Conservation (phyloP, 2,888 invertebrate genomes). For the Parasteatoda lunata region DNA sequence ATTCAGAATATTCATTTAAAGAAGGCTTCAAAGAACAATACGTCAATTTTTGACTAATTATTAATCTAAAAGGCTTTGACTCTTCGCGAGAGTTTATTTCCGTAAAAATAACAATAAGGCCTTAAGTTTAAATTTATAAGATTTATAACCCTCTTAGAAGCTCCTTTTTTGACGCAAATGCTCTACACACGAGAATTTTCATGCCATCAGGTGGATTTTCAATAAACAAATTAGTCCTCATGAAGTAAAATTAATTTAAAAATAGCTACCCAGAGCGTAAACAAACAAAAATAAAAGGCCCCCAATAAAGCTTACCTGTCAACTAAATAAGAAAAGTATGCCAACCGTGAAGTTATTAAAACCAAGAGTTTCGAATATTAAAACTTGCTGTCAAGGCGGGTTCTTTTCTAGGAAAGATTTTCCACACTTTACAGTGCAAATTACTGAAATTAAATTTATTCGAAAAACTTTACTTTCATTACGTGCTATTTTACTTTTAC, state of each 20-base stretch:
- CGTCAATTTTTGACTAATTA: no score
- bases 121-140: background rate
- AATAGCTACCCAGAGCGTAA: background rate
- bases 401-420: constrained; percentile 24
- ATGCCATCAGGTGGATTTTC: background rate
- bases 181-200: background rate
- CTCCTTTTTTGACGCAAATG: background rate
- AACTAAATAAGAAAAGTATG: background rate
- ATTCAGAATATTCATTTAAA: no score
- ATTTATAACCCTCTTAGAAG: background rate
- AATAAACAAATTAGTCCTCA: background rate
- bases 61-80: no score
- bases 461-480: constrained; percentile 66
- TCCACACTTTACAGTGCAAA: constrained; percentile 25
- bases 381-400: constrained; percentile 58
- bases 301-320: background rate
- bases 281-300: background rate
- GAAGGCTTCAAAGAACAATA: no score
- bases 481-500: constrained; percentile 56
- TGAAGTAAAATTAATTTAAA: background rate
- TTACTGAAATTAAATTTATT: constrained; percentile 65
- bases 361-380: constrained; percentile 47
- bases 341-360: constrained; percentile 20
- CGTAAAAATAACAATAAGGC: no score
- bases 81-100: no score